These are phyloP conservation scores for Fregetta grallaria DNA, from an alignment of 2,113 vertebrate species.

Conservation along the genomic window DNA sequence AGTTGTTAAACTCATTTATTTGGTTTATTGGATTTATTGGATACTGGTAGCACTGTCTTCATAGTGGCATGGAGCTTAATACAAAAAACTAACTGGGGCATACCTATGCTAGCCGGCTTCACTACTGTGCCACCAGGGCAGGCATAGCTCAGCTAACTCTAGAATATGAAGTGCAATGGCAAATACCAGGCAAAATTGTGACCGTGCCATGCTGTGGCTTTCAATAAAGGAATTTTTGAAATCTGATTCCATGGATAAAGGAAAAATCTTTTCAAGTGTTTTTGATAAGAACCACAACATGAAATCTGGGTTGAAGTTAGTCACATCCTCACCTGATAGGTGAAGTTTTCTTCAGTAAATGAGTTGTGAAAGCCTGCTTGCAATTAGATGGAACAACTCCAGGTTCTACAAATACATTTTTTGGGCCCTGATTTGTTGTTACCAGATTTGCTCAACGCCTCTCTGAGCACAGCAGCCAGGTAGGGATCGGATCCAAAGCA, in stretches of 20 bases:
- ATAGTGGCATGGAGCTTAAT: background rate
- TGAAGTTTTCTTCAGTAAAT: slow-evolving; percentile 43
- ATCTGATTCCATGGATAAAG: background rate
- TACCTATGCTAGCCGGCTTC: background rate
- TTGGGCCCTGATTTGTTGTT: slow-evolving; percentile 45
- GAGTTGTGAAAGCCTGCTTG: slow-evolving; percentile 62
- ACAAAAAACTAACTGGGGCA: background rate
- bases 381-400: slow-evolving; percentile 49
- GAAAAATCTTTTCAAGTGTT: slow-evolving; percentile 1
- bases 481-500: slow-evolving; percentile 36
- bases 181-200: background rate
- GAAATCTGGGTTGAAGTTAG: slow-evolving; percentile 53
- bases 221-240: background rate
- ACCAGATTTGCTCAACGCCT: slow-evolving; percentile 38
- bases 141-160: background rate
- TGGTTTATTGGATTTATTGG: too few relatives aligned
- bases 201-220: background rate
- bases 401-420: slow-evolving; percentile 32
- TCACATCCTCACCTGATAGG: slow-evolving; percentile 62
- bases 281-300: slow-evolving; percentile 18
- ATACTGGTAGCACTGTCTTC: background rate
- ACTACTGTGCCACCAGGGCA: background rate
- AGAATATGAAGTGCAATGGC: background rate
- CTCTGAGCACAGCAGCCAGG: slow-evolving; percentile 46
- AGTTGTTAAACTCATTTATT: background rate